Conservation (phyloP, 37 sponge, comb jelly and placozoan genomes). For the Theonella swinhoei region DNA sequence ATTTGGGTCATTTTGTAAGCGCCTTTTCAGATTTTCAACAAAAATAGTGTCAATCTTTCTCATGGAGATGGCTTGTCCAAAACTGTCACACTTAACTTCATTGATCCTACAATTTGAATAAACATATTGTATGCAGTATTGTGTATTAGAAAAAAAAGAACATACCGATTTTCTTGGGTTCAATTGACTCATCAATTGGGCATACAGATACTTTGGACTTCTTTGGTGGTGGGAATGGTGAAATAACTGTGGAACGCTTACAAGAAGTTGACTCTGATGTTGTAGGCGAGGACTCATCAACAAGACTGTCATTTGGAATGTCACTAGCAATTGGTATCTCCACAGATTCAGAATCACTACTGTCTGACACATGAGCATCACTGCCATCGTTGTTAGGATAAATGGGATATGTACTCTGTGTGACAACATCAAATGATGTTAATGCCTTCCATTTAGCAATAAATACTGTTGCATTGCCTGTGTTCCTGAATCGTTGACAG, state of each 20-base stretch:
- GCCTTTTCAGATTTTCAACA: conserved; percentile 24
- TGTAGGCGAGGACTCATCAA: too few relatives aligned
- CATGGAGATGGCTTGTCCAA: not conserved
- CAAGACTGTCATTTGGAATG: not conserved
- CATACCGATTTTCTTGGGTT: not conserved
- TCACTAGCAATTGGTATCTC: not conserved
- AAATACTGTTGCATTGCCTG: too few relatives aligned
- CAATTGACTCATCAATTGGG: too few relatives aligned
- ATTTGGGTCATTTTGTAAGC: conserved; percentile 30
- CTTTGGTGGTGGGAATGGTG: too few relatives aligned
- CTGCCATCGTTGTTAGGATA: too few relatives aligned
- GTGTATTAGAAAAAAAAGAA: not conserved
- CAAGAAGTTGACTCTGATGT: too few relatives aligned
- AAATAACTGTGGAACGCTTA: too few relatives aligned
- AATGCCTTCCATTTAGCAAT: too few relatives aligned
- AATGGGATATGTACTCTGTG: too few relatives aligned
- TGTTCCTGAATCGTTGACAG: not conserved
- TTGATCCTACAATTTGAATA: not conserved
- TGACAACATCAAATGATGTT: too few relatives aligned
- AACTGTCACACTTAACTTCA: conserved; percentile 2
- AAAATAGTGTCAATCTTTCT: conserved; percentile 23
- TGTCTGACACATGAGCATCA: too few relatives aligned
- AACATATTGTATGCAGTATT: not conserved
- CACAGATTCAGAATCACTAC: conserved; percentile 1
- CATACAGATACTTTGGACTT: too few relatives aligned